Evolutionary conservation across 1,140 invertebrate species (phyloP).

Genomic region (Dreissena rostriformis): DNA sequence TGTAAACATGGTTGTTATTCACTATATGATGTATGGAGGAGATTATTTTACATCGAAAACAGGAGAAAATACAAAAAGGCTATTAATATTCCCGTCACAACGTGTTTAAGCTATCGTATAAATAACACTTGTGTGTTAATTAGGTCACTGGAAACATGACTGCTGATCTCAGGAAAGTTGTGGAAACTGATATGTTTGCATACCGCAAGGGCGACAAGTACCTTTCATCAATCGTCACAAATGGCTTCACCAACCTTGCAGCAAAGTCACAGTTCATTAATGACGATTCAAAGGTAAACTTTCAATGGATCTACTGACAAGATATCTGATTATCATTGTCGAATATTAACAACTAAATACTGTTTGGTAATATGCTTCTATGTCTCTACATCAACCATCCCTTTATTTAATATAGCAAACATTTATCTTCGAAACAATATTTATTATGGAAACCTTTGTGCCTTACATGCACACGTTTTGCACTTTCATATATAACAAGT

Average conservation of each 20-base stretch:
- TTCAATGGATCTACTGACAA: not conserved
- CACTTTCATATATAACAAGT: too few species aligned
- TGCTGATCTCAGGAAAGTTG: not conserved
- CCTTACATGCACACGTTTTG: too few species aligned
- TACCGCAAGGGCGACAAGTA: not conserved
- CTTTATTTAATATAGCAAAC: not conserved
- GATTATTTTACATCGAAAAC: too few species aligned
- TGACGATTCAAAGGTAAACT: constrained; percentile 2
- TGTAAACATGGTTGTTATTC: too few species aligned
- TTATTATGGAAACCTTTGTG: too few species aligned
- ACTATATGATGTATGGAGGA: too few species aligned
- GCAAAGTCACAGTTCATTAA: constrained; percentile 14
- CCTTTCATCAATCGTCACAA: constrained; percentile 1
- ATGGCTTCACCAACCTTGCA: constrained; percentile 31
- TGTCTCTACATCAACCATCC: not conserved
- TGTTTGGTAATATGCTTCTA: not conserved
- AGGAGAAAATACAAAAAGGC: too few species aligned
- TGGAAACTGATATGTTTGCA: not conserved
- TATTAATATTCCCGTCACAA: too few species aligned
- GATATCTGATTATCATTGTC: not conserved
- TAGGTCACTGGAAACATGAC: not conserved
- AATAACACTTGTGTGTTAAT: not conserved
- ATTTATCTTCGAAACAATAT: too few species aligned
- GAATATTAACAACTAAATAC: not conserved
- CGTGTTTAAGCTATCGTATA: too few species aligned